phyloP scores from a whole-genome alignment of 2,888 invertebrate genomes.

The Cylindroiulus punctatus region DNA sequence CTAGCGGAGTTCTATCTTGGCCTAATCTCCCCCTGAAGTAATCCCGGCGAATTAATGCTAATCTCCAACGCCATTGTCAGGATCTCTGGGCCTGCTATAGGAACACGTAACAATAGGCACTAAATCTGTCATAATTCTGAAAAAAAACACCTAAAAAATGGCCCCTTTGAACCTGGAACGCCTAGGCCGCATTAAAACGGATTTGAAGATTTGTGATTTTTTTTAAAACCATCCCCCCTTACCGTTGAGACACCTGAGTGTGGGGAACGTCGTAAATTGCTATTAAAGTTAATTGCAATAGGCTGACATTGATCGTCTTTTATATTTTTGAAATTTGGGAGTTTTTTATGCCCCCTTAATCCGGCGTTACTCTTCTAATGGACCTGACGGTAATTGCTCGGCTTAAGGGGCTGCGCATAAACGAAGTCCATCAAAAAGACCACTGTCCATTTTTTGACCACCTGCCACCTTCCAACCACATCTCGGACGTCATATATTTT shows the following conservation, averaged over 20 bases:
- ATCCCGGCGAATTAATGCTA: constrained; percentile 30
- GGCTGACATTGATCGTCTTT: constrained; percentile 17
- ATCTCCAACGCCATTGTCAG: constrained; percentile 42
- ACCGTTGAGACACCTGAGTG: not conserved
- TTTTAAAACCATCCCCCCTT: not conserved
- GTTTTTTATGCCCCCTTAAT: not conserved
- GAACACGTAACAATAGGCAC: constrained; percentile 46
- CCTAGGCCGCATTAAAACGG: not conserved
- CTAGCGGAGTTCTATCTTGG: not conserved
- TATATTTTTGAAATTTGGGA: not conserved
- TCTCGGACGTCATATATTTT: no score
- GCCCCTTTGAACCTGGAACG: constrained; percentile 21
- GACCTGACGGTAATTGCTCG: not conserved
- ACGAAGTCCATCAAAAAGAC: no score
- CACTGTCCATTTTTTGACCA: no score
- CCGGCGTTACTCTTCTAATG: not conserved
- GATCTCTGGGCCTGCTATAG: not conserved
- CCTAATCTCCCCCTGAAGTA: not conserved
- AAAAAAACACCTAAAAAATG: not conserved
- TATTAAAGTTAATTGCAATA: constrained; percentile 46
- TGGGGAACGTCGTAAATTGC: constrained; percentile 25
- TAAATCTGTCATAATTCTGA: constrained; percentile 22
- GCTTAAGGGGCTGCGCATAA: no score
- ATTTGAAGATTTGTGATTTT: not conserved
- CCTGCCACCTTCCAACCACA: no score